A percentile compares a stretch with the other conserved stretches of the same genome.
phyloP scores from a whole-genome alignment of 2,888 invertebrate species.

The Chaetoderma sp. region DNA sequence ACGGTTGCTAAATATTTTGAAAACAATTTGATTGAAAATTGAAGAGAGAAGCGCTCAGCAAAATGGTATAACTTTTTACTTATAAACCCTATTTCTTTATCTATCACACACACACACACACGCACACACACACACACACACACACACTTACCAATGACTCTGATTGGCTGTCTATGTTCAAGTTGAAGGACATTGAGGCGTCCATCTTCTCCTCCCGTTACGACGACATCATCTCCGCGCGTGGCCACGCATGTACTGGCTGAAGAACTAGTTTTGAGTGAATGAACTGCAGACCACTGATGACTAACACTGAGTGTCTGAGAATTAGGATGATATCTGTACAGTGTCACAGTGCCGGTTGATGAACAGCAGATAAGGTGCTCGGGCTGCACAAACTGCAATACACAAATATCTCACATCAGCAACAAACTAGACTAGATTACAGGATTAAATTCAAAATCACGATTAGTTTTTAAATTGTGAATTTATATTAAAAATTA shows the following conservation, averaged over 20 bases:
- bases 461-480: background rate
- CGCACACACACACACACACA: background rate
- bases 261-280: conserved; percentile 70
- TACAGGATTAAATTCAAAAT: background rate
- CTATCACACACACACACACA: background rate
- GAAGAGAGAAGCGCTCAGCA: no score
- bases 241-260: conserved; percentile 83
- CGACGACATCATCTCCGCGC: conserved; percentile 82
- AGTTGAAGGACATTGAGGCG: conserved; percentile 74
- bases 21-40: no score
- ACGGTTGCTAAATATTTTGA: no score
- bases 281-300: conserved; percentile 79
- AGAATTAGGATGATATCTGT: conserved; percentile 50
- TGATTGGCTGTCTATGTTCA: conserved; percentile 71
- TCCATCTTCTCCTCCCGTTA: conserved; percentile 88
- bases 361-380: conserved; percentile 75
- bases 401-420: conserved; percentile 13
- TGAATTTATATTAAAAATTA: background rate
- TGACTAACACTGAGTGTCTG: conserved; percentile 70
- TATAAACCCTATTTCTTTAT: no score
- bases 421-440: background rate
- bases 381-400: conserved; percentile 79
- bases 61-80: no score
- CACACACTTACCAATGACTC: conserved; percentile 71
- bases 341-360: conserved; percentile 78